Base-by-base conservation (phyloP, 1,140 invertebrate genomes). In the Wasmannia auropunctata region DNA sequence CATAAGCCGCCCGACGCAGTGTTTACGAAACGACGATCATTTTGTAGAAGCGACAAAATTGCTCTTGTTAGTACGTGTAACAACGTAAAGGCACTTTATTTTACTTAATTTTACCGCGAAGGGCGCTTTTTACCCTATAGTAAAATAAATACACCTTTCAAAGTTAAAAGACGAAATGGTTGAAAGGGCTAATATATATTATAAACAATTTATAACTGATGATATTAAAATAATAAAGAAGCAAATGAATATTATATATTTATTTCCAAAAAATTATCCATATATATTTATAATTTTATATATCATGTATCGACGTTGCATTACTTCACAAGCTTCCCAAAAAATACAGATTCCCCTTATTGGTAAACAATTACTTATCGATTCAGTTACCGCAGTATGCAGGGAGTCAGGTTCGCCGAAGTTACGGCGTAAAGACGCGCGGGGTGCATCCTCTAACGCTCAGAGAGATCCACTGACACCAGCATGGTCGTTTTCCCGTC, bases 401-500 rank as follows among this genome's bases (percentile, higher is more conserved):
- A 65, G 2, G n/a, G 0, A 54, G 10, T 63, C 46, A 19, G 60
- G 16, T 56, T 34, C n/a, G n/a, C 14, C 51, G 19, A 81, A 81
- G 49, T 81, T 81, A 56, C 22, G 22, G 28, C 10, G 37, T 25
- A n/a, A 34, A 72, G 51, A 56, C 14, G 60, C n/a, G 4, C 40
- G 5, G 31, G 31, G 3, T 46, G 60, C 28, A 62, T 31, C 31
- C 54, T 28, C n/a, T n/a, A 43, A 43, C 28, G 56, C 22, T 46
- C 40, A 28, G 28, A n/a, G n/a, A n/a, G n/a, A 76, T 14, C 40
- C n/a, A n/a, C n/a, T n/a, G 56, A 11, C 22, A 28, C 28, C 67
- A 56, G 14, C 46, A 54, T 31, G 49, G 46, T 51, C 60, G 70
- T 70, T 90, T 90, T 86, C 86, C n/a, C 70, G 81, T 89, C 81